Evolutionary conservation across 2,888 invertebrate species (phyloP).

Genomic region (Junonia oenone): DNA sequence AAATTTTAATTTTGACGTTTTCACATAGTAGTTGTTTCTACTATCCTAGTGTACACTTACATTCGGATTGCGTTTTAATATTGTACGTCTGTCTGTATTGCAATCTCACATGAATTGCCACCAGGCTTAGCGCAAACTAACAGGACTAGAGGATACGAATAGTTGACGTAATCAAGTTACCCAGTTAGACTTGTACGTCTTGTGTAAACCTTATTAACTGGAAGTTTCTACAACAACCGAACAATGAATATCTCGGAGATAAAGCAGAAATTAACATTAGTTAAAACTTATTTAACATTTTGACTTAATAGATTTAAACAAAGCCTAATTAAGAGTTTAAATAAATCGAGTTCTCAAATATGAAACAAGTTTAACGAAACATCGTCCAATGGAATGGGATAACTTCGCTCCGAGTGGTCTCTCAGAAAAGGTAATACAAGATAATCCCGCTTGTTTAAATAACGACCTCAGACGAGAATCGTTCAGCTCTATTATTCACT

Average conservation of each 20-base stretch:
- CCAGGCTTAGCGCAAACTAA: background rate
- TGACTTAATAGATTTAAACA: no score
- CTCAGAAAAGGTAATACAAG: slow-evolving; percentile 12
- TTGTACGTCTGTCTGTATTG: background rate
- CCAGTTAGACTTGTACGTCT: background rate
- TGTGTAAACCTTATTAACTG: no score
- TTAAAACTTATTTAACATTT: background rate
- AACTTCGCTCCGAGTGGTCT: slow-evolving; percentile 17
- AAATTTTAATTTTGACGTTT: background rate
- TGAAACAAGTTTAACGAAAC: slow-evolving; percentile 1
- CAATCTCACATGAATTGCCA: slow-evolving; percentile 5
- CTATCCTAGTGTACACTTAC: no score
- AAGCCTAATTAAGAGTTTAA: background rate
- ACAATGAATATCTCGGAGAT: no score
- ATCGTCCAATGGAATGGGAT: slow-evolving; percentile 8
- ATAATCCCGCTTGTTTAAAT: slow-evolving; percentile 20
- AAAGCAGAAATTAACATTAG: background rate
- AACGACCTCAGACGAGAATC: slow-evolving; percentile 13
- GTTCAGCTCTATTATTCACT: slow-evolving; percentile 7
- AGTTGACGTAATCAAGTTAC: background rate
- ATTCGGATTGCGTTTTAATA: no score
- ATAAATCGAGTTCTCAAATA: background rate
- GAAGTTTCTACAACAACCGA: no score
- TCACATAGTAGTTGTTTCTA: background rate
- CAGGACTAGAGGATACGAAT: background rate